Base-by-base conservation (phyloP, 2,888 invertebrate genomes). In the Drosophila rellima region DNA sequence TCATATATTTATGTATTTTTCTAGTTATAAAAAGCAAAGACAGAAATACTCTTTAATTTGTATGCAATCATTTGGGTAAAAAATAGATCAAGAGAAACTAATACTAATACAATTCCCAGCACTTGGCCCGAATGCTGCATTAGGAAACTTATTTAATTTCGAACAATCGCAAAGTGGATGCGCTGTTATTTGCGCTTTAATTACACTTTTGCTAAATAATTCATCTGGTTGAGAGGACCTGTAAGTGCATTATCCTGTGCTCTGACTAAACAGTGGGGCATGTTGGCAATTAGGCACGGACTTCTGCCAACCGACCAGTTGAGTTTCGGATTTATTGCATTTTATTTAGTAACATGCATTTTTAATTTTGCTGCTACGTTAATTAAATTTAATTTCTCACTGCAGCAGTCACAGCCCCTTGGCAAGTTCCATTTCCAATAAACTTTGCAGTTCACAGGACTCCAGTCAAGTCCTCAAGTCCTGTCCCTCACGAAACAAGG, bases 301-400 rank as follows among this genome's bases (percentile, higher is more conserved):
- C 42, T 40, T 50, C 18, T 45, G n/a, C 54, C 10, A 18, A 48
- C 56, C 35, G 52, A 54, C 47, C 60, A 70, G 54, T 60, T 33
- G 66, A 63, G 63, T 73, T 70, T 76, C 64, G 62, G 56, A 79
- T 78, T 78, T 75, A 78, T 75, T 76, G 73, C 78, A 73, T 78
- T 78, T 78, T 78, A 76, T 78, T 78, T 67, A 57, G 79, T 61
- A 62, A 62, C 66, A 78, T 78, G 69, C 33, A 78, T 78, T 76
- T 76, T 78, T 78, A 78, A 78, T 78, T 78, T 76, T 79, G 39
- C 79, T 78, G 78, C 69, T 65, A 65, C 79, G 65, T 64, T 78
- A 73, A 78, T 78, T 78, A 78, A 76, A 67, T 78, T 78, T 70
- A 79, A 79, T 79, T 69, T 74, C 59, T 62, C 59, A 74, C 75